Base-by-base conservation (phyloP, 2,888 invertebrate species). In the Mechanitis messenoides region DNA sequence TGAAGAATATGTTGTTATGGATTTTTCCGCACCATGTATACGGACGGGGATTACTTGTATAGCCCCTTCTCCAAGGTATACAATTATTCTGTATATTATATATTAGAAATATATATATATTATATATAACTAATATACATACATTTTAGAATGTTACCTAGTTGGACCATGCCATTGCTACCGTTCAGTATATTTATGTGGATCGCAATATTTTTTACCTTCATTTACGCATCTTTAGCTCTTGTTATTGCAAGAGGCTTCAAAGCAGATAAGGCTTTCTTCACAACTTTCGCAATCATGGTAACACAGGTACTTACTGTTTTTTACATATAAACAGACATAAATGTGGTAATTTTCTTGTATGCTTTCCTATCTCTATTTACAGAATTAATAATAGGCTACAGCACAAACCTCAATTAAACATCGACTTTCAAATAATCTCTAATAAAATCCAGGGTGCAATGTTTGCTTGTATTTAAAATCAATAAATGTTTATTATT, bases 41-140 rank as follows among this genome's bases (percentile, higher is more conserved):
- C 84, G 93, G 67, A 92, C 93, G 45, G 93, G 92, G 45, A 84
- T 94, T n/a, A 93, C 94, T 0, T 93, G 93, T 70, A 77, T 94
- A 58, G 93, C 93, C 12, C 94, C 94, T 45, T 91, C 92, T 61
- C 94, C 94, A 2, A 88, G 84, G 92, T 66, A 33, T 47, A 28
- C 0, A 2, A 28, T 28, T 28, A 7, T 20, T 38, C 7, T 38
- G 4, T 38, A 38, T 38, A 38, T 6, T 38, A 47, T n/a, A n/a
- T 47, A 7, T n/a, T n/a, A 1, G 20, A n/a, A 6, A 47, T 47
- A 28, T 28, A 47, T 47, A 28, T 28, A 20, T 20, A 47, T 6
- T n/a, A 28, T 47, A 20, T 20, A 20, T 38, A 38, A 38, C 7
- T 6, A 6, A 7, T 38, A 7, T 38, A 7, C 7, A 6, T 38